Conservation (phyloP, 1,140 invertebrate species). For the Sycophila sp. region DNA sequence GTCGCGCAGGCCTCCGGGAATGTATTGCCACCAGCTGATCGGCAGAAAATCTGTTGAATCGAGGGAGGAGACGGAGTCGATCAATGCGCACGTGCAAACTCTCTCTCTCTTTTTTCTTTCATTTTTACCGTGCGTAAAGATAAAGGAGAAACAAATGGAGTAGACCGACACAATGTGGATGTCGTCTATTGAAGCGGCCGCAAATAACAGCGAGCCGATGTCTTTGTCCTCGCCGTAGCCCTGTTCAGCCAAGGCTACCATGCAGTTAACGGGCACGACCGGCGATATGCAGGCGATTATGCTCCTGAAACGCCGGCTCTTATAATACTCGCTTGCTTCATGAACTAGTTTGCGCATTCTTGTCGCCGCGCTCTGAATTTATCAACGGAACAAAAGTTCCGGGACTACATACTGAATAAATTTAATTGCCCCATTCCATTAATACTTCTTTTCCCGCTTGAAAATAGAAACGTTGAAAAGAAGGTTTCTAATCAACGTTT, state of each 20-base stretch:
- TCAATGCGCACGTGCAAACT: neutral
- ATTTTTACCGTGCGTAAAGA: conserved; percentile 53
- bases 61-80: neutral
- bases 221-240: conserved; percentile 62
- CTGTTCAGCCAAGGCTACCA: conserved; percentile 52
- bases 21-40: conserved; percentile 52
- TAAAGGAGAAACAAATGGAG: conserved; percentile 49
- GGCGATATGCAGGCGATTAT: conserved; percentile 61
- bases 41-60: neutral
- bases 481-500: too few relatives aligned
- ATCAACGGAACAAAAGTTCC: too few relatives aligned
- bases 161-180: conserved; percentile 58
- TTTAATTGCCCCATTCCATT: too few relatives aligned
- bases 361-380: too few relatives aligned
- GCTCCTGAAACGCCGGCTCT: conserved; percentile 50
- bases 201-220: conserved; percentile 54
- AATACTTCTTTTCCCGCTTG: too few relatives aligned
- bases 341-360: too few relatives aligned
- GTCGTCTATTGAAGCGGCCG: conserved; percentile 57
- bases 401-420: too few relatives aligned
- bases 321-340: too few relatives aligned
- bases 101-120: neutral
- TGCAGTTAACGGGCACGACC: conserved; percentile 57
- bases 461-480: too few relatives aligned
- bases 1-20: conserved; percentile 54